Evolutionary conservation across 2,797 vertebrate species (phyloP).

Genomic region (Rousettus madagascariensis): DNA sequence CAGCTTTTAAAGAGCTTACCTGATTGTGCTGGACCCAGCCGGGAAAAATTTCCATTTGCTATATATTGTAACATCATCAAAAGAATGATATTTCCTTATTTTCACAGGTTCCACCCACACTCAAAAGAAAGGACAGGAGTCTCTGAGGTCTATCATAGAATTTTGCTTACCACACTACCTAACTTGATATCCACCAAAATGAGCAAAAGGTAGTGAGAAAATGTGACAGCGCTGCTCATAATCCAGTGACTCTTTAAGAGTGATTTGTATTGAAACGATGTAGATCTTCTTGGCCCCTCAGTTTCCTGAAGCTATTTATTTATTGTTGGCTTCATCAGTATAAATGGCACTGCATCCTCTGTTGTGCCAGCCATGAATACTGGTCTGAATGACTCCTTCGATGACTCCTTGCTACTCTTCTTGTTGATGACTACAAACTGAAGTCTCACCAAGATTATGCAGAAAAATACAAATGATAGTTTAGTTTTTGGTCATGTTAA

Average conservation of each 20-base stretch:
- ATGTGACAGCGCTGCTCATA: not conserved
- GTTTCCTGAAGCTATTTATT: not conserved
- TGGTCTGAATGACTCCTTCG: not conserved
- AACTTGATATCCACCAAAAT: not conserved
- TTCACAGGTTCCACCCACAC: not conserved
- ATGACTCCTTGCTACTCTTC: not conserved
- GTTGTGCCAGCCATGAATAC: not conserved
- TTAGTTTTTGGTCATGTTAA: not conserved
- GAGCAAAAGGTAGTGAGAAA: not conserved
- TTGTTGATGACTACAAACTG: no score
- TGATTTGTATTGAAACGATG: not conserved
- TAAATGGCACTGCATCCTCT: accelerated
- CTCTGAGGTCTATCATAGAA: not conserved
- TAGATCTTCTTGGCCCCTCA: not conserved
- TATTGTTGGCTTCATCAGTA: not conserved
- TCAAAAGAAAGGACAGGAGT: not conserved
- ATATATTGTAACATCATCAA: not conserved
- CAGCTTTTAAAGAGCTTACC: not conserved
- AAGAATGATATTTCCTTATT: not conserved
- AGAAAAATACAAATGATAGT: not conserved
- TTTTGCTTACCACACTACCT: not conserved
- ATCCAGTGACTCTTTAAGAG: not conserved
- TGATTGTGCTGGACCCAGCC: not conserved
- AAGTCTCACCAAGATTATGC: not conserved
- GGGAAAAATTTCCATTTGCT: not conserved